Base-by-base conservation (phyloP, 2,797 vertebrate genomes). In the Anas bahamensis region DNA sequence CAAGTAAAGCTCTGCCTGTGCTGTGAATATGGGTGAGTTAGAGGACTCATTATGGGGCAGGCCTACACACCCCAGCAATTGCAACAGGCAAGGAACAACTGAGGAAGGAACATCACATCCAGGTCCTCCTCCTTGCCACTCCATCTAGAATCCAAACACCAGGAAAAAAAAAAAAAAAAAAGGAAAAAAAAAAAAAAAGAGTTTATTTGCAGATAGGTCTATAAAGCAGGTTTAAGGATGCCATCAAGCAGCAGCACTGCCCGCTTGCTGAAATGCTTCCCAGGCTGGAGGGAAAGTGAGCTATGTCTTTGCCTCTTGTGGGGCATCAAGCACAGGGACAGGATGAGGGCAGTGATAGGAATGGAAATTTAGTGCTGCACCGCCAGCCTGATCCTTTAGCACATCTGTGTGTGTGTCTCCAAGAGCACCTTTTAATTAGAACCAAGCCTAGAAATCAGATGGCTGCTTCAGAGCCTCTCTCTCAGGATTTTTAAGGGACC, bases 261-360 rank as follows among this genome's bases (percentile, higher is more conserved):
- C 68, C 8, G 0, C 83, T 60, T 86, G 82, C 66, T 82, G 9
- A 28, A 90, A 66, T 14, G 85, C 63, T 79, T 96, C 93, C 89
- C 65, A 66, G 79, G 42, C 65, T 90, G 77, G 3, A 13, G 87
- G 91, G 90, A 96, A 85, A 92, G 87, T 64, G 83, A 95, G 91
- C 39, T 57, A 70, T 57, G 52, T 93, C 94, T 97, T 96, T 91
- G 88, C 83, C 88, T 93, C 96, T 97, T 71, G 91, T 57, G 63
- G 89, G 59, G 80, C 91, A 93, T 95, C 96, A 92, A 89, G 73
- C 80, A 86, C 66, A 75, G 73, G 73, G 80, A 71, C 72, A 52
- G 78, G 50, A n/a, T 31, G 14, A 6, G 52, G 39, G 35, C 75
- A 76, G 80, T 80, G 41, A n/a, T 2, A 41, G 41, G 19, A 75